Conservation (phyloP, 2,113 vertebrate genomes). For the Lophochroa leadbeateri region DNA sequence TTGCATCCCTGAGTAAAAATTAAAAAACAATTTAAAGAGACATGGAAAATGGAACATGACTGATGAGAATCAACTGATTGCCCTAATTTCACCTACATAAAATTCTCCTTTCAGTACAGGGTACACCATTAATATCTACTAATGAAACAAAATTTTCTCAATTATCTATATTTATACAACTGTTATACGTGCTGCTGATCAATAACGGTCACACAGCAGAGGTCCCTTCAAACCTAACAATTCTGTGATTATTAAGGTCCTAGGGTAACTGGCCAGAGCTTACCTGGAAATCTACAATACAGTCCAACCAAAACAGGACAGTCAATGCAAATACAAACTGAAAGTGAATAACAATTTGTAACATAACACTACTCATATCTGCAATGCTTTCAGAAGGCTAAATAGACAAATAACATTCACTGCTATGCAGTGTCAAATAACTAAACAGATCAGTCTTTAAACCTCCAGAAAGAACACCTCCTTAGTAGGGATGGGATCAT, state of each 20-base stretch:
- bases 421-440: neutral
- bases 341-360: neutral
- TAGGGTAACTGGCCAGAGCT: neutral
- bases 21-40: neutral
- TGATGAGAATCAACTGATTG: neutral
- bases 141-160: neutral
- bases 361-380: neutral
- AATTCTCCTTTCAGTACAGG: neutral
- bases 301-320: neutral
- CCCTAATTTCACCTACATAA: neutral
- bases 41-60: neutral
- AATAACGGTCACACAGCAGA: neutral
- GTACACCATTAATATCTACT: neutral
- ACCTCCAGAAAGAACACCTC: neutral
- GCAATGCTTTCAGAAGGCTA: neutral
- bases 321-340: neutral
- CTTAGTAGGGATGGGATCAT: neutral
- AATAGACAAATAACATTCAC: neutral
- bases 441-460: neutral
- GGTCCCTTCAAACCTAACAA: neutral
- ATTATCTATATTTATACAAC: neutral
- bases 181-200: neutral
- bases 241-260: neutral
- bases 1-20: neutral
- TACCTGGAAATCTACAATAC: neutral